A percentile compares a stretch with the other conserved stretches of the same genome.
Evolutionary conservation across 2,113 vertebrate species (phyloP).

Genomic region (Pipra filicauda): DNA sequence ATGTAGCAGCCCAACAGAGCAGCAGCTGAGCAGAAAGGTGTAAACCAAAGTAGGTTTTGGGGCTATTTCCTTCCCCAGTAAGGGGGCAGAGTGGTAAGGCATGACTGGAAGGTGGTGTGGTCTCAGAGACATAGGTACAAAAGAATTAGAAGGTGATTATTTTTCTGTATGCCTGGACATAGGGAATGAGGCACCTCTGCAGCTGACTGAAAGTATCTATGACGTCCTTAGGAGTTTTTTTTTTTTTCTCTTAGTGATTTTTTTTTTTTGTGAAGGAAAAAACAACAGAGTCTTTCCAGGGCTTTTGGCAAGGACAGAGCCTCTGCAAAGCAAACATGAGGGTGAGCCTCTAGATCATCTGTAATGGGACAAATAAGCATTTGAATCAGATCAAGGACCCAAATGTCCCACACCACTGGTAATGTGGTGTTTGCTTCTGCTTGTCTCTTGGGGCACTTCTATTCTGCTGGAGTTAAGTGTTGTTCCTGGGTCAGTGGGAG

Average conservation of each 20-base stretch:
- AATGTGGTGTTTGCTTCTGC: background rate
- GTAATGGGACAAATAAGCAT: background rate
- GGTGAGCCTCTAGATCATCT: background rate
- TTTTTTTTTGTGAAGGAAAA: background rate
- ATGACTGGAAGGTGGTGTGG: background rate
- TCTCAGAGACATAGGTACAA: fast-evolving
- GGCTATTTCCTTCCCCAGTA: background rate
- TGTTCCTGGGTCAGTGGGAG: background rate
- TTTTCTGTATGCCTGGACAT: background rate
- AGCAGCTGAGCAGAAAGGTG: background rate
- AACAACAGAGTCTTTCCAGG: conserved; percentile 7
- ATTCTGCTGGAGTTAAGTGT: background rate
- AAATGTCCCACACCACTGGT: background rate
- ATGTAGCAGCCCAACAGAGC: background rate
- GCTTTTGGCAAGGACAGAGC: conserved; percentile 39
- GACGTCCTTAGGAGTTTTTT: background rate
- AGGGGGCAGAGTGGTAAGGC: background rate
- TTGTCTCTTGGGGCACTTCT: background rate
- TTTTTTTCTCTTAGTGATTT: background rate
- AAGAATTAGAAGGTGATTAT: background rate
- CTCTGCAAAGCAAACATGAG: conserved; percentile 7
- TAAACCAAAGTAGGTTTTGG: background rate
- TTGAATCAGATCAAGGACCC: background rate
- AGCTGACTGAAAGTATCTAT: conserved; percentile 21
- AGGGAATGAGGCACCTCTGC: background rate